Percentiles rank a stretch among this genome's conserved stretches.
These are phyloP conservation scores for Dinomys branickii DNA, from an alignment of 2,113 vertebrate genomes.

Conservation along the genomic window DNA sequence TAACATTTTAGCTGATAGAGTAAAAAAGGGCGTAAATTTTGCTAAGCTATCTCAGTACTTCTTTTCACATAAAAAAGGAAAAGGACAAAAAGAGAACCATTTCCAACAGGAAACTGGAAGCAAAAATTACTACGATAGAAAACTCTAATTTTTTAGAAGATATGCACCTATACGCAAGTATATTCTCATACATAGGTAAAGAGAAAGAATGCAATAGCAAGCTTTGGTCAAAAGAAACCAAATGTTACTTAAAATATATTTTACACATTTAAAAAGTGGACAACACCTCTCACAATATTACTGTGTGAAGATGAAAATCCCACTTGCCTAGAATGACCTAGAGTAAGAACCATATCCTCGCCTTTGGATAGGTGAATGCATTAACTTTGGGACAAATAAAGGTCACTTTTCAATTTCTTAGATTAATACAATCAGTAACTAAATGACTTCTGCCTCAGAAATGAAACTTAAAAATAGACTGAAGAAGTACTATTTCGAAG, in stretches of 20 bases:
- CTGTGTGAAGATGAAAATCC: constrained; percentile 30
- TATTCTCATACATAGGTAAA: neutral
- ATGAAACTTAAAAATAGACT: constrained; percentile 33
- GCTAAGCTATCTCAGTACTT: neutral
- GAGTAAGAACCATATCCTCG: neutral
- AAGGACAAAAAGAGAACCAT: neutral
- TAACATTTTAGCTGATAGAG: constrained; percentile 13
- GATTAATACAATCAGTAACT: constrained; percentile 46
- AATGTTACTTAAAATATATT: constrained; percentile 44
- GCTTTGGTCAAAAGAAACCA: neutral
- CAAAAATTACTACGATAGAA: neutral
- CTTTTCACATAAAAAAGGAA: neutral
- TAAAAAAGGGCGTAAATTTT: neutral
- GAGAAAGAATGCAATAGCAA: constrained; percentile 34
- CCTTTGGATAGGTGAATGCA: constrained; percentile 55
- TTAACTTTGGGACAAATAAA: constrained; percentile 62
- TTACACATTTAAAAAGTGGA: constrained; percentile 46
- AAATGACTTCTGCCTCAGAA: constrained; percentile 51
- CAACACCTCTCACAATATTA: neutral
- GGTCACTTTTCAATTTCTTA: constrained; percentile 22
- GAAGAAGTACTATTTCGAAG: constrained; percentile 9
- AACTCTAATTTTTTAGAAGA: neutral
- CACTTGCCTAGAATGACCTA: constrained; percentile 41
- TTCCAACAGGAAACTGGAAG: neutral
- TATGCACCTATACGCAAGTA: neutral